Conservation (phyloP, 2,888 invertebrate genomes). For the Drosophila crucigera region DNA sequence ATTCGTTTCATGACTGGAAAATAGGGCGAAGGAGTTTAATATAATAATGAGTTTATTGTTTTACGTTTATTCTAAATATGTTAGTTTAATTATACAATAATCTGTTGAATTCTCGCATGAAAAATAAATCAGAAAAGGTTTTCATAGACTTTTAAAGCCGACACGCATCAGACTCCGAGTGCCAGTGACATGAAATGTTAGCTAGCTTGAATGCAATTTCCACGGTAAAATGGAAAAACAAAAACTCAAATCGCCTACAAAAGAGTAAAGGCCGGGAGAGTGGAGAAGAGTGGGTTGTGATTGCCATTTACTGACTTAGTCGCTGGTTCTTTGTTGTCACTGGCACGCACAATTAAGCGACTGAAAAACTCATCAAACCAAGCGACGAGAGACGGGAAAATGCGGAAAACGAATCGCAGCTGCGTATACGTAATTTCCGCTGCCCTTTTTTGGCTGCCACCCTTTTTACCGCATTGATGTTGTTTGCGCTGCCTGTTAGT, state of each 20-base stretch:
- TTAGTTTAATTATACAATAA: background rate
- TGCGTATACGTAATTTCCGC: slow-evolving; percentile 36
- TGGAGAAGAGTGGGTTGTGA: slow-evolving; percentile 4
- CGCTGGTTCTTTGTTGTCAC: slow-evolving; percentile 37
- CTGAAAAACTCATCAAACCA: slow-evolving; percentile 51
- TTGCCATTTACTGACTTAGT: slow-evolving; percentile 14
- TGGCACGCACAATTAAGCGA: slow-evolving; percentile 67
- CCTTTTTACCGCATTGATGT: background rate
- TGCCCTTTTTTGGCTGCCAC: background rate
- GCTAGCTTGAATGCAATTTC: slow-evolving; percentile 29
- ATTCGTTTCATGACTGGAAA: background rate
- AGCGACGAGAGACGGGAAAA: slow-evolving; percentile 19
- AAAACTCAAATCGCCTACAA: slow-evolving; percentile 3
- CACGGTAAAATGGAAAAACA: slow-evolving; percentile 7
- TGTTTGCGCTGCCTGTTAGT: background rate
- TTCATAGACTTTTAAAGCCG: background rate
- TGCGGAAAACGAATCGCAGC: slow-evolving; percentile 7
- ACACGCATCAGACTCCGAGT: background rate
- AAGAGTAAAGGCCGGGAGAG: slow-evolving; percentile 3
- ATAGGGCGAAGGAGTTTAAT: background rate
- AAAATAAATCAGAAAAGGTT: slow-evolving; percentile 5
- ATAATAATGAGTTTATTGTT: too few relatives aligned
- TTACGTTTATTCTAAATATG: background rate
- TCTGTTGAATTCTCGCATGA: background rate
- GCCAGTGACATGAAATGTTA: slow-evolving; percentile 6